Evolutionary conservation across 2,113 vertebrate species (phyloP).

Genomic region (Copsychus sechellarum): DNA sequence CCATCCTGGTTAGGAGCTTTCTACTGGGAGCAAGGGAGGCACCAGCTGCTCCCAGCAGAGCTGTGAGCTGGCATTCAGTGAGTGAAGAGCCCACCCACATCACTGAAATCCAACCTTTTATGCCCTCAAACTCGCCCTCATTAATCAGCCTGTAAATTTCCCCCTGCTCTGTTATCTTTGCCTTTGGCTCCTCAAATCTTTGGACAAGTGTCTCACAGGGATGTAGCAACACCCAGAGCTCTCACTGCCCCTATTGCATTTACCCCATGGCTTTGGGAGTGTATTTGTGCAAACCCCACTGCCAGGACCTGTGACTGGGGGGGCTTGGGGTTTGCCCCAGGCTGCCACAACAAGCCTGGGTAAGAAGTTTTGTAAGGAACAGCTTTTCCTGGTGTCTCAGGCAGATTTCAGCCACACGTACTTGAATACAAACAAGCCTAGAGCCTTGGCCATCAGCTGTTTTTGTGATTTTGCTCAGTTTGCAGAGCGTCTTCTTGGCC

Average conservation of each 20-base stretch:
- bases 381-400: too few species aligned
- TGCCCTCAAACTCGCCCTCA: neutral
- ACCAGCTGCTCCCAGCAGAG: neutral
- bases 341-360: too few species aligned
- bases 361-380: too few species aligned
- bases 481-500: too few species aligned
- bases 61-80: neutral
- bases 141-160: neutral
- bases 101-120: neutral
- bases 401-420: too few species aligned
- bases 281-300: neutral
- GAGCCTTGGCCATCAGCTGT: too few species aligned
- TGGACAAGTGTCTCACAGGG: neutral
- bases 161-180: neutral
- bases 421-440: too few species aligned
- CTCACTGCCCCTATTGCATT: accelerated
- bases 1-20: neutral
- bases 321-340: too few species aligned
- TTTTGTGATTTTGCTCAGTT: too few species aligned
- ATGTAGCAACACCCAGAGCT: neutral
- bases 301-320: neutral
- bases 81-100: neutral
- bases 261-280: accelerated
- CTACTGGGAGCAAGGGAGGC: neutral
- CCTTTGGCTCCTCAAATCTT: neutral